Evolutionary conservation across 2,888 invertebrate species (phyloP).

Genomic region (Drosophila paranaensis): DNA sequence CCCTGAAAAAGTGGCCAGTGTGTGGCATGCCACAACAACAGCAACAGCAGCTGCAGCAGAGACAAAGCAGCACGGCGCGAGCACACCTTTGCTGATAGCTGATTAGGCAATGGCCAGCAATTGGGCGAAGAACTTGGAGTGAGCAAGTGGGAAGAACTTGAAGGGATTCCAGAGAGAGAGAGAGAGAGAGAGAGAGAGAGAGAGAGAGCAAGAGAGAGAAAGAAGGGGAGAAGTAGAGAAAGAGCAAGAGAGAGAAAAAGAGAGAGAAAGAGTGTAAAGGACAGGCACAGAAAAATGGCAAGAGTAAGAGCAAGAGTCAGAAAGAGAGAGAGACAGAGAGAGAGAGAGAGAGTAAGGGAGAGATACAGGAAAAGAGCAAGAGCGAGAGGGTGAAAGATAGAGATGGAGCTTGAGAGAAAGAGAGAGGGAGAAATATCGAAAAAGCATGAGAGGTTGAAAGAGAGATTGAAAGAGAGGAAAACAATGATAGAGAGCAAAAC

Average conservation of each 20-base stretch:
- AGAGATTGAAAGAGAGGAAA: no score
- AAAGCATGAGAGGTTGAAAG: no score
- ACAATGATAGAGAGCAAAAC: no score
- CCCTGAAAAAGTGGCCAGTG: slow-evolving; percentile 6
- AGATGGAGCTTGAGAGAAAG: no score
- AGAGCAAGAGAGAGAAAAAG: neutral
- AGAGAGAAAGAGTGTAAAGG: neutral
- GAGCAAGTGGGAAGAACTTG: neutral
- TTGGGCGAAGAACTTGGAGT: slow-evolving; percentile 9
- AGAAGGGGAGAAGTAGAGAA: neutral
- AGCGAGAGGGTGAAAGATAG: no score
- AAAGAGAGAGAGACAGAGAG: neutral
- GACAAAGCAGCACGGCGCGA: neutral
- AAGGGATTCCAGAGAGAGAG: no score
- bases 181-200: neutral
- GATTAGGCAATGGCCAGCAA: slow-evolving; percentile 31
- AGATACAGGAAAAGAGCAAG: neutral
- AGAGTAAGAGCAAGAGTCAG: neutral
- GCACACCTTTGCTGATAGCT: slow-evolving; percentile 15
- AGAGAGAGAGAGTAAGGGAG: neutral
- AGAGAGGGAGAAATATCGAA: no score
- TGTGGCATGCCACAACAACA: slow-evolving; percentile 40
- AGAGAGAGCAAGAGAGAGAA: neutral
- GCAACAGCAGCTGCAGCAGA: neutral
- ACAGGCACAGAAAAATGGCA: accelerated